Evolutionary conservation across 37 sponge, comb jelly and placozoan genomes (phyloP).

Genomic region (Halisarca cf. caerulea): DNA sequence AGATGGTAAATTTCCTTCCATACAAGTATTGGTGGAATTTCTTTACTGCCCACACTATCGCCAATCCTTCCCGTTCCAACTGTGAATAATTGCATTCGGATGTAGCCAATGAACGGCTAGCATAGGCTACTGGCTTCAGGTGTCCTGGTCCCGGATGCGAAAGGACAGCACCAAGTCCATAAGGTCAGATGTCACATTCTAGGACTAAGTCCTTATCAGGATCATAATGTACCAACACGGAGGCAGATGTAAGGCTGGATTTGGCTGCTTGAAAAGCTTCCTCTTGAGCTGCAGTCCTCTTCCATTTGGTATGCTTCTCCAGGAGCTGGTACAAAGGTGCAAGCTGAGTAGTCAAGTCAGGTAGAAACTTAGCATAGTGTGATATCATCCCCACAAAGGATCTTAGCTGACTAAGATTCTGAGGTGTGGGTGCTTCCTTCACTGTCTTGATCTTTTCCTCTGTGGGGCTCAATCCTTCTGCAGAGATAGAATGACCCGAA

Average conservation of each 20-base stretch:
- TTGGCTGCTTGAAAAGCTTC: neutral
- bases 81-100: neutral
- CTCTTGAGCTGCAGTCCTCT: neutral
- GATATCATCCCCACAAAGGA: neutral
- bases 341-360: too few species aligned
- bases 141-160: neutral
- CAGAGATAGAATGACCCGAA: neutral
- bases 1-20: constrained; percentile 2
- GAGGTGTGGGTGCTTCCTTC: neutral
- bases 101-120: neutral
- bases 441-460: neutral
- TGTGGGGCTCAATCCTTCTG: neutral
- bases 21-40: too few species aligned
- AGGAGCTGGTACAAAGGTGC: neutral
- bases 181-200: neutral
- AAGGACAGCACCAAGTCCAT: neutral
- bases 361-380: neutral
- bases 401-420: neutral
- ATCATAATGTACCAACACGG: neutral
- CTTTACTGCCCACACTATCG: neutral
- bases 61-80: neutral
- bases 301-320: constrained; percentile 1
- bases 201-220: neutral
- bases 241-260: neutral
- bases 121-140: neutral